phyloP scores from a whole-genome alignment of 2,113 vertebrate genomes.

The human region GRCh38 chr15:43233501-43234000 shows the following conservation, averaged over 20 bases:
- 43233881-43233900: neutral
- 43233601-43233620: conserved; percentile 75
- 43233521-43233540: no score
- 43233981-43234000: neutral
- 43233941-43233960: neutral
- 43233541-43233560: conserved; percentile 70
- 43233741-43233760: neutral
- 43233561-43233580: conserved; percentile 74
- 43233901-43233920: neutral
- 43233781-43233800: neutral
- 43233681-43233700: conserved; percentile 66
- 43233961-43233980: neutral
- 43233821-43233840: neutral
- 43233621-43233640: conserved; percentile 82
- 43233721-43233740: neutral
- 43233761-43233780: neutral
- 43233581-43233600: conserved; percentile 86
- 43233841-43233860: neutral
- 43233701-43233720: neutral
- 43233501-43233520: neutral
- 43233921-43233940: neutral
- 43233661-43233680: conserved; percentile 51
- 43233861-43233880: neutral
- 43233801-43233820: neutral
- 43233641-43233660: conserved; percentile 66